Base-by-base conservation (phyloP, 2,113 vertebrate species). In the Chauna torquata region DNA sequence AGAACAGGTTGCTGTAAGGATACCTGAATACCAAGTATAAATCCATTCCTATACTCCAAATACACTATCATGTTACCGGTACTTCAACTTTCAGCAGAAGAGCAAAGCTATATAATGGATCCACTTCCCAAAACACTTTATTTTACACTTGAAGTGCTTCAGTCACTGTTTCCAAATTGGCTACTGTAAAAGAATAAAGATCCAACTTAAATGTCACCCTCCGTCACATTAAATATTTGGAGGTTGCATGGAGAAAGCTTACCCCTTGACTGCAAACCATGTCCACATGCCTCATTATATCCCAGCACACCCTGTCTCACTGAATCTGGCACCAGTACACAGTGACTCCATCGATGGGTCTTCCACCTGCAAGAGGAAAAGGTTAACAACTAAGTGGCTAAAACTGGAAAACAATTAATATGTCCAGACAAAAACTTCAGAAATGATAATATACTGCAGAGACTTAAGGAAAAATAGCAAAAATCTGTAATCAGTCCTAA, bases 211-310 rank as follows among this genome's bases (percentile, higher is more conserved):
- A 79, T 2, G 6, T 3, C 27, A 49, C 2, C 4, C 23, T 11
- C 10, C 50, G 42, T 5, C 32, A 23, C 50, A 18, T 32, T 1
- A 7, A 17, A 3, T 6, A 3, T 28, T 24, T 42, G 3, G 13
- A 69, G 27, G 36, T 7, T 23, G 69, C 42, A 11, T 2, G 50
- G 42, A 94, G 59, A 68, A 28, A 16, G 20, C 98, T 99, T 98
- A 99, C 99, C 99, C 98, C 99, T 98, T 65, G 98, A 98, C 95
- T 99, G 99, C 55, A 99, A 95, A 22, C 99, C 99, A 2, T 97
- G 98, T n/a, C 99, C 99, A 84, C 99, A 99, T 0, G 97, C 78
- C 82, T 99, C 99, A 5, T 25, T 97, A 4, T 98, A 95, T 91
- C 98, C 99, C 2, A 61, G 95, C 42, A 97, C 87, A 74, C 97